These are phyloP conservation scores for Girardinus metallicus DNA, from an alignment of 2,797 vertebrate species.

Conservation along the genomic window DNA sequence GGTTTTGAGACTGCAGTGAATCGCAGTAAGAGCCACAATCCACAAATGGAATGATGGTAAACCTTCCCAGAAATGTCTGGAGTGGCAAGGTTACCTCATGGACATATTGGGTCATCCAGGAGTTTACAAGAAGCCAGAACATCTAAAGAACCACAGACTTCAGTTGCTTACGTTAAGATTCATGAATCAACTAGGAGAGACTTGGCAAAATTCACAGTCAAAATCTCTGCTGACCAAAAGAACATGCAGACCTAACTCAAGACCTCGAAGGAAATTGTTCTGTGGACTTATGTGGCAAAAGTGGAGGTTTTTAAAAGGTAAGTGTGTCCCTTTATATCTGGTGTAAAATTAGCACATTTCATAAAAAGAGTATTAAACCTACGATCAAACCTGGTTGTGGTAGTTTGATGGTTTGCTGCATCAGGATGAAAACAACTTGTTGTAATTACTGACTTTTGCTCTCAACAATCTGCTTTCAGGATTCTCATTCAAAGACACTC, in stretches of 20 bases:
- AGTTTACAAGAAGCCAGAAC: neutral
- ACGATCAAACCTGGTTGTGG: neutral
- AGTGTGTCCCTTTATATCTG: neutral
- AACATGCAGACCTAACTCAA: neutral
- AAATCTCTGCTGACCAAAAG: neutral
- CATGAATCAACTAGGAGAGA: neutral
- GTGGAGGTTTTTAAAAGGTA: neutral
- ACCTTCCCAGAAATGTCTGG: neutral
- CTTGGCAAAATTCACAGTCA: neutral
- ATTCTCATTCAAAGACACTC: neutral
- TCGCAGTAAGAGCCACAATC: neutral
- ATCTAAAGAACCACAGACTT: neutral
- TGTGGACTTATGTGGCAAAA: neutral
- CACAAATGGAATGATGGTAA: neutral
- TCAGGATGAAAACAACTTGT: neutral
- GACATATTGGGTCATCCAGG: neutral
- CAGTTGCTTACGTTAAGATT: neutral
- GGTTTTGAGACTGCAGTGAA: neutral
- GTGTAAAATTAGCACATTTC: neutral
- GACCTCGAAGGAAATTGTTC: neutral
- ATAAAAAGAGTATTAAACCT: neutral
- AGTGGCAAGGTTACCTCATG: neutral
- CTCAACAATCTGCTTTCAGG: neutral
- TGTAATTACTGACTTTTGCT: neutral
- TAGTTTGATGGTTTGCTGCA: neutral